Evolutionary conservation across 1,140 invertebrate species (phyloP), one percentile per base, ranked within the genome.

Genomic region (Hyles euphorbiae): DNA sequence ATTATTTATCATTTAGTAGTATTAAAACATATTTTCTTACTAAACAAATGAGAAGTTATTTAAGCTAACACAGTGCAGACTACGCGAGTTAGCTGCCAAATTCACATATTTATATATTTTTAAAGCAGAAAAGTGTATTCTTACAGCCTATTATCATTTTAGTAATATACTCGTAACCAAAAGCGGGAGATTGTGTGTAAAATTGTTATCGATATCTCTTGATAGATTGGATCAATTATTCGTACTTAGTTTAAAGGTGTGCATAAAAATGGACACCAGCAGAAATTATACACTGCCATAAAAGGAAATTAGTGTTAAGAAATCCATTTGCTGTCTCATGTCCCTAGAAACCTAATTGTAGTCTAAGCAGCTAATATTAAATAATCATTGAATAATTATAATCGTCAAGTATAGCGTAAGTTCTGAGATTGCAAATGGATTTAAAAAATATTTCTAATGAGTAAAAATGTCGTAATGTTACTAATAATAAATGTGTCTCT

Each of bases 181-280:
- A 54, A 47, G 54, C 55, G 11, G 56, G 12, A 8, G 49, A 50
- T 50, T 45, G 34, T 60, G 54, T 36, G 33, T 65, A 47, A 58
- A 59, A 62, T 60, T 74, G 67, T 72, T 72, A 61, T 55, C 68
- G 65, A 74, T 65, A 65, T 66, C 56, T 68, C 73, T 79, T 71
- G 58, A 66, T 60, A 69, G 82, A 83, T 74, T 60, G 75, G 77
- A 80, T 74, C 78, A 86, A 86, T 81, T 83, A 82, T 76, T 83
- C 74, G 83, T 86, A 86, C 79, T 81, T 83, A 83, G 70, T 61
- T 11, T 54, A 48, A 47, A 10, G n/a, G 9, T n/a, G 45, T 9
- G 11, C 11, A 11, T 60, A 55, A n/a, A 61, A 67, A 58, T 58
- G 60, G 45, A 47, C 61, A 45, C 52, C 67, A 43, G 55, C 59